Evolutionary conservation across 1,140 invertebrate genomes (phyloP).

Genomic region (Mylabris phalerata): DNA sequence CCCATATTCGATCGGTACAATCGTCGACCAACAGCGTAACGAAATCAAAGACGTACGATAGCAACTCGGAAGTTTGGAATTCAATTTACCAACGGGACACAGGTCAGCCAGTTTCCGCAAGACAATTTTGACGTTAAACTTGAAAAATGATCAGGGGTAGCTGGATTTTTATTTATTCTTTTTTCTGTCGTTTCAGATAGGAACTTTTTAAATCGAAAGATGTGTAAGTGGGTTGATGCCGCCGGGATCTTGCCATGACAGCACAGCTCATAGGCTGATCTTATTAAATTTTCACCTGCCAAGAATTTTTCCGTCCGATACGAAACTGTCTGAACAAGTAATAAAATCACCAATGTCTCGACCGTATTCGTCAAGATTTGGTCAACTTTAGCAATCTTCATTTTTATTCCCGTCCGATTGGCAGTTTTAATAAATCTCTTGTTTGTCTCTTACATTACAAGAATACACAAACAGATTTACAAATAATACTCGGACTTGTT

Average conservation of each 20-base stretch:
- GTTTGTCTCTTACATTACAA: too few relatives aligned
- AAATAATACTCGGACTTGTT: too few relatives aligned
- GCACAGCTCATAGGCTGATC: background rate
- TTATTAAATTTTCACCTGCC: background rate
- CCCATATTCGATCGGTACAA: slow-evolving; percentile 11
- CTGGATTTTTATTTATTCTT: slow-evolving; percentile 17
- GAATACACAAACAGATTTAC: too few relatives aligned
- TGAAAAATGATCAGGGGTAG: slow-evolving; percentile 18
- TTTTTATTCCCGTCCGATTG: too few relatives aligned
- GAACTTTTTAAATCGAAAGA: background rate
- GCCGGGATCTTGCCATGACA: background rate
- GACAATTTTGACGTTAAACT: slow-evolving; percentile 24
- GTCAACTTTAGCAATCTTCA: too few relatives aligned
- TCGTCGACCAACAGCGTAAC: slow-evolving; percentile 21
- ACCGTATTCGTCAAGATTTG: too few relatives aligned
- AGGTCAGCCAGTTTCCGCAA: slow-evolving; percentile 27
- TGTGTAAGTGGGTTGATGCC: background rate
- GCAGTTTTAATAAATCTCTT: too few relatives aligned
- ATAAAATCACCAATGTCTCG: too few relatives aligned
- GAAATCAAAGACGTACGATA: slow-evolving; percentile 28
- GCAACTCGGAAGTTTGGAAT: slow-evolving; percentile 22
- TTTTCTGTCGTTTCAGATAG: background rate
- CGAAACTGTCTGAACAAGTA: background rate
- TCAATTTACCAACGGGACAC: slow-evolving; percentile 27
- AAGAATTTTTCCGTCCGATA: background rate